Evolutionary conservation across 2,888 invertebrate genomes (phyloP), one percentile per base, ranked within the genome.

Genomic region (Meiosimyza decipiens): DNA sequence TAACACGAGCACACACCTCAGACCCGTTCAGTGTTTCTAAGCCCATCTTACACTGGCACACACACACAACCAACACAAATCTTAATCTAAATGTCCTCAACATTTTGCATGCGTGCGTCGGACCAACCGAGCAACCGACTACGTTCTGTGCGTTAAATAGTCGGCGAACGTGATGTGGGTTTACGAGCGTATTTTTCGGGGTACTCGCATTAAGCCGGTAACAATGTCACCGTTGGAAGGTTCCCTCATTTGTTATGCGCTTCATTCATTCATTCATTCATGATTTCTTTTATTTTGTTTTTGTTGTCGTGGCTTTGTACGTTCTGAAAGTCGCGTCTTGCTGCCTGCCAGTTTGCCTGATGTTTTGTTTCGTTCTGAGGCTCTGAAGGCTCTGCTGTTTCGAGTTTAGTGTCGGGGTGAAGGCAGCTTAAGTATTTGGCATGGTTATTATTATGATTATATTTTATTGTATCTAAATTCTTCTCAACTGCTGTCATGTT

Each of bases 401-500:
- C 18, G 16, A 18, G 40, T 40, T 40, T 40, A 7, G 40, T 40
- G 6, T 40, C 40, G 40, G 18, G 62, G 33, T 22, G 62, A 62
- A 62, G 62, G 49, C 13, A 68, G 71, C 47, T 73, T 69, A 52
- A 64, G 52, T 16, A 70, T 66, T 66, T 71, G 55, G 54, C 63
- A 70, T 72, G 71, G 54, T 60, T 71, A 60, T 73, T 57, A 28
- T 57, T 57, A 18, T 28, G 57, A 57, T 18, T n/a, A 57, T 57
- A 22, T 22, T 57, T 33, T 69, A 71, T 52, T 66, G 60, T 69
- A 77, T 72, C 77, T 74, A 75, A 78, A 80, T 79, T 78, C 77
- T 75, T 75, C 77, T 79, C 77, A 79, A 70, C 71, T 74, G 77
- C 73, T 78, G 80, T 77, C 77, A 77, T 77, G 74, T 76, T 77